phyloP scores from a whole-genome alignment of 1,140 invertebrate genomes.

The Pantala flavescens region DNA sequence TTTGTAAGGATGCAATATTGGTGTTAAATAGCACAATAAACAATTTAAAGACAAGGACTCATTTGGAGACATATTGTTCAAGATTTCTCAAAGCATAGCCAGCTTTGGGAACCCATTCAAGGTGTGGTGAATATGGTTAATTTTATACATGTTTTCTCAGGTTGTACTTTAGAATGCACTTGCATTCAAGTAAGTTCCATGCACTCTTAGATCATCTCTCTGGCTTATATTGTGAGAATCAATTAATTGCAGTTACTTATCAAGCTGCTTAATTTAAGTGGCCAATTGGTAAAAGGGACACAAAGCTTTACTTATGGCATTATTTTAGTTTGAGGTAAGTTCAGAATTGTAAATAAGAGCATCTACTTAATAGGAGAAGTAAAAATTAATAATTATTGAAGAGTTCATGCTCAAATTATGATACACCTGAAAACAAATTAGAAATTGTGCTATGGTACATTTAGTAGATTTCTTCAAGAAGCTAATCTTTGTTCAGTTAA shows the following conservation, averaged over 20 bases:
- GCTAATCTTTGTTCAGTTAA: not conserved
- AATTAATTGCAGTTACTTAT: not conserved
- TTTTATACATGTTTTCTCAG: slow-evolving; percentile 7
- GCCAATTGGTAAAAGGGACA: not conserved
- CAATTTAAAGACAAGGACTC: not conserved
- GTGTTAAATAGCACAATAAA: not conserved
- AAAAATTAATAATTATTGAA: not conserved
- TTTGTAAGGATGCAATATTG: not conserved
- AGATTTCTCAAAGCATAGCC: too few species aligned
- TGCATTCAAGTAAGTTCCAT: slow-evolving; percentile 6
- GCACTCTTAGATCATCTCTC: not conserved
- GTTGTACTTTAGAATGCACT: slow-evolving; percentile 6
- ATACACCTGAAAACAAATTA: not conserved
- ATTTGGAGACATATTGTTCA: too few species aligned
- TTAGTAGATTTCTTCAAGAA: not conserved
- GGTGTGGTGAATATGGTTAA: not conserved
- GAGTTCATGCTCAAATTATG: not conserved
- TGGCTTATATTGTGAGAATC: not conserved
- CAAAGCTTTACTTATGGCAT: not conserved
- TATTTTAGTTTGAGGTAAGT: not conserved
- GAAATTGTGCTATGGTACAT: not conserved
- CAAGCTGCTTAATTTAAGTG: not conserved
- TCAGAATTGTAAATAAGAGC: not conserved
- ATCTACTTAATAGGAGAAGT: not conserved
- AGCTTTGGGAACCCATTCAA: too few species aligned